These are phyloP conservation scores for Apamea crenata DNA, from an alignment of 2,888 invertebrate species.

Conservation along the genomic window DNA sequence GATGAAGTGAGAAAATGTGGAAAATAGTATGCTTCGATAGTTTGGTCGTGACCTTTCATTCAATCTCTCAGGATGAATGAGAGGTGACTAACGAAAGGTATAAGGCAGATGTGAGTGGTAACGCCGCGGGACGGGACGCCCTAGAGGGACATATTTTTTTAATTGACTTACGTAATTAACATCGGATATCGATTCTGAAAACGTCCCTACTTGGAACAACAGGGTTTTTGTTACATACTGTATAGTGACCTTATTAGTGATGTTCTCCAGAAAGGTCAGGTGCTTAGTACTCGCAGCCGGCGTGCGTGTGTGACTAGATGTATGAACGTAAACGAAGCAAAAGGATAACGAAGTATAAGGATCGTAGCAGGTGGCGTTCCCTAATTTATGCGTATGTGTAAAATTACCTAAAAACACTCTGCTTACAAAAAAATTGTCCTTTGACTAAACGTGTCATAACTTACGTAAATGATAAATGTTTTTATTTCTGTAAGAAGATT, in stretches of 20 bases:
- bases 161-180: too few relatives aligned
- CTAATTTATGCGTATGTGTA: not conserved
- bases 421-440: not conserved
- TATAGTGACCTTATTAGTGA: not conserved
- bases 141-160: not conserved
- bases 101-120: not conserved
- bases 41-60: not conserved
- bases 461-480: not conserved
- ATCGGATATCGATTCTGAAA: too few relatives aligned
- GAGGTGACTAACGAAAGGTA: not conserved
- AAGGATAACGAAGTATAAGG: not conserved
- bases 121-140: not conserved
- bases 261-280: not conserved
- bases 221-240: too few relatives aligned
- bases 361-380: not conserved
- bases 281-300: not conserved
- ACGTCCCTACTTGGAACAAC: too few relatives aligned
- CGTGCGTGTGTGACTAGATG: not conserved
- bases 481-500: not conserved
- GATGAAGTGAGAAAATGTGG: too few relatives aligned
- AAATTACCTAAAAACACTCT: not conserved
- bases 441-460: not conserved
- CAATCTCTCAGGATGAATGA: not conserved
- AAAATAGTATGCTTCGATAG: not conserved
- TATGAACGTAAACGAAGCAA: not conserved